Base-by-base conservation (phyloP, 2,888 invertebrate species). In the Macaria notata region DNA sequence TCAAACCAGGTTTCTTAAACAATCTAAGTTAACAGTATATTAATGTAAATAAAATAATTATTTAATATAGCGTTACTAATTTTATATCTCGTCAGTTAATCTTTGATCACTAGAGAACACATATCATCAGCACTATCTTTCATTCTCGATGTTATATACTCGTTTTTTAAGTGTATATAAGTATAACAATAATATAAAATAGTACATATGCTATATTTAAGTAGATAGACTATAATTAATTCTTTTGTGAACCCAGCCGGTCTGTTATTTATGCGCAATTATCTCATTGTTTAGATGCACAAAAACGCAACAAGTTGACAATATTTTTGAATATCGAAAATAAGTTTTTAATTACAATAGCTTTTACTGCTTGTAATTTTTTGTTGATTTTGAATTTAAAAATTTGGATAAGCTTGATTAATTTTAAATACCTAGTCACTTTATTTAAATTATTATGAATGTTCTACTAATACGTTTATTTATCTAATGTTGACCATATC, bases 81-180 rank as follows among this genome's bases (percentile, higher is more conserved):
- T 86, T 87, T 86, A 82, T 87, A 88, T 83, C 54, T 70, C 66
- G 72, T 69, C 70, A 71, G 71, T 68, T 73, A 70, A 75, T 70
- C 68, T 70, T 65, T 65, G 30, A 75, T 84, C 86, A 87, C 85
- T 86, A 86, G 86, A 83, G 68, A 73, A 84, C 80, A 91, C 80
- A 91, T 91, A 91, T 91, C 90, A 89, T 86, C 76, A 62, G 88
- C 89, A 90, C 90, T 79, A 77, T 81, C 78, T 85, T 79, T 86
- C 84, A 87, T 83, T 88, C 84, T 90, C 79, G 86, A 76, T 89
- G 88, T 89, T 84, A 83, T 71, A 78, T 77, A 79, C 79, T 81
- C 38, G 48, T 54, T 45, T 49, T 63, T 54, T 75, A 78, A 77
- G 68, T 85, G 81, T 83, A 79, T 72, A 80, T 78, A 78, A 62